These are phyloP conservation scores for Pogonophryne albipinna DNA, from an alignment of 2,797 vertebrate species.

Conservation along the genomic window DNA sequence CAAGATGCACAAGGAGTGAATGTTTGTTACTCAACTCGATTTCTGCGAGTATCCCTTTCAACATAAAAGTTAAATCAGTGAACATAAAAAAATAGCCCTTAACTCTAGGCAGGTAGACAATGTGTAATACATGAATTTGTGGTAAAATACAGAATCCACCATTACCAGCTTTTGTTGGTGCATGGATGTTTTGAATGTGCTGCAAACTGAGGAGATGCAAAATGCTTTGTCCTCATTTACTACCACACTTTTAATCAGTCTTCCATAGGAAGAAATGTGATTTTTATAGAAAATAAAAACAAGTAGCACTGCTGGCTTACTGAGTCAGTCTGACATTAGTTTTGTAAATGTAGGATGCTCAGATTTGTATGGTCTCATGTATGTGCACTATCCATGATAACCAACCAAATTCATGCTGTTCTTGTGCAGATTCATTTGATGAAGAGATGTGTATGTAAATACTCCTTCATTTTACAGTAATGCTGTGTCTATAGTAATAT, in stretches of 20 bases:
- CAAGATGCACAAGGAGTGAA: constrained; percentile 5
- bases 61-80: constrained; percentile 22
- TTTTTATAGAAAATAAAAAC: constrained; percentile 3
- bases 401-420: constrained; percentile 42
- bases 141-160: constrained; percentile 26
- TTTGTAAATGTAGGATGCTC: constrained; percentile 32
- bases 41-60: constrained; percentile 28
- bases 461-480: constrained; percentile 40
- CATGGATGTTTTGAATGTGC: constrained; percentile 24
- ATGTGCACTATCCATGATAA: constrained; percentile 26
- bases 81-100: constrained; percentile 70
- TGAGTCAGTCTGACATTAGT: constrained; percentile 23
- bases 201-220: constrained; percentile 41
- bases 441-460: constrained; percentile 23
- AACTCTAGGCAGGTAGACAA: constrained; percentile 42
- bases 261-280: constrained; percentile 85
- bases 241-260: constrained; percentile 61
- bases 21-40: constrained; percentile 10
- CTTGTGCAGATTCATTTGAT: constrained; percentile 7
- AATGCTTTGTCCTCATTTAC: constrained; percentile 49
- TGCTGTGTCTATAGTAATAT: constrained; percentile 24
- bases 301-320: constrained; percentile 36
- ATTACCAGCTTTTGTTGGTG: constrained; percentile 18
- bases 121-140: constrained; percentile 33
- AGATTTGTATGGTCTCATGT: constrained; percentile 56